phyloP scores from a whole-genome alignment of 2,888 invertebrate genomes.

The Chaetoderma sp. region DNA sequence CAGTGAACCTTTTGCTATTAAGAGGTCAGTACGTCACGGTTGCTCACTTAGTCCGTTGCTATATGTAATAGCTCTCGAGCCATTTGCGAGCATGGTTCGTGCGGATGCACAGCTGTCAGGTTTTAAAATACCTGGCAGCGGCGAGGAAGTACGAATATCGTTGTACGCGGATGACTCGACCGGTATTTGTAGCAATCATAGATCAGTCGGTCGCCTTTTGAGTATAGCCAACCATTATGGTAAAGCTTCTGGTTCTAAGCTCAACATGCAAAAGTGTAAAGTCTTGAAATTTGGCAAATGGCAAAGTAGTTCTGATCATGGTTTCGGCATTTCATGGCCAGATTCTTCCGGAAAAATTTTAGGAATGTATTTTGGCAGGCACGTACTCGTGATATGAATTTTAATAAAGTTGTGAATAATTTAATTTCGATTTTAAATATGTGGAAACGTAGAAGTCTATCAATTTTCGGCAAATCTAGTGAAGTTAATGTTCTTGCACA shows the following conservation, averaged over 20 bases:
- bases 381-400: too few species aligned
- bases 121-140: neutral
- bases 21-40: conserved; percentile 15
- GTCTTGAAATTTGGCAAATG: neutral
- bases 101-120: conserved; percentile 1
- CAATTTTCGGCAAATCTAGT: too few species aligned
- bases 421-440: too few species aligned
- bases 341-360: neutral
- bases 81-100: neutral
- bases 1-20: neutral
- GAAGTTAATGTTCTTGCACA: too few species aligned
- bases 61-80: conserved; percentile 11
- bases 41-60: conserved; percentile 11
- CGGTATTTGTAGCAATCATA: neutral
- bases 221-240: neutral
- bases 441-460: too few species aligned
- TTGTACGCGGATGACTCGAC: conserved; percentile 10
- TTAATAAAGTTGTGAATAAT: too few species aligned
- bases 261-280: neutral
- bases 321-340: conserved; percentile 1
- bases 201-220: neutral
- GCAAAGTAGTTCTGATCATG: neutral
- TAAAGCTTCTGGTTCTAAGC: neutral
- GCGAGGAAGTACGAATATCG: neutral
- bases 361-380: neutral